A percentile compares a stretch with the other conserved stretches of the same genome.
Conservation (phyloP, 2,113 vertebrate species). For the Naja naja region DNA sequence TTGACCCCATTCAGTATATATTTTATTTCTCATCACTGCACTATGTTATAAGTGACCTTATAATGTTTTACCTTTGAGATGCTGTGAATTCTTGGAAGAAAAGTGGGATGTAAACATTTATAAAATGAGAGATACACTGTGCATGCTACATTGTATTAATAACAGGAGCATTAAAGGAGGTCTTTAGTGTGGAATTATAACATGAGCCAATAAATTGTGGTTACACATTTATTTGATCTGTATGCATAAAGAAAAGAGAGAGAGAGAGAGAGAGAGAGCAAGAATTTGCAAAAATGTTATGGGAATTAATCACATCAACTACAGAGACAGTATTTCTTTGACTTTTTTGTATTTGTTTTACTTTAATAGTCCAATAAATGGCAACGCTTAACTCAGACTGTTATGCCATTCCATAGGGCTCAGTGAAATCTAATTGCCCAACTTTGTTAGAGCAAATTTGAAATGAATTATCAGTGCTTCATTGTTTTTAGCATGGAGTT, state of each 20-base stretch:
- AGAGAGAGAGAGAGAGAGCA: constrained; percentile 5
- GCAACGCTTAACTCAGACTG: constrained; percentile 39
- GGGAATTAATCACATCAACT: constrained; percentile 45
- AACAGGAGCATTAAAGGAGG: background rate
- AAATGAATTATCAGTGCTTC: constrained; percentile 63
- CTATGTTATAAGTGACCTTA: background rate
- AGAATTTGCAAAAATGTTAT: constrained; percentile 35
- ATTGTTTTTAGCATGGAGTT: constrained; percentile 54
- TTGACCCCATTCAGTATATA: background rate
- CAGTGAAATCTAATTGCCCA: constrained; percentile 63
- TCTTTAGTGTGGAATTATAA: constrained; percentile 1
- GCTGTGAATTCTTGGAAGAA: background rate
- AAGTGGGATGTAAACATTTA: background rate
- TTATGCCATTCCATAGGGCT: constrained; percentile 49
- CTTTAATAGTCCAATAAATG: constrained; percentile 57
- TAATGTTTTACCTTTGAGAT: background rate
- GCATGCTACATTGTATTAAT: background rate
- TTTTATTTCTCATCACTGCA: background rate
- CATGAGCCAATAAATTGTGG: constrained; percentile 13
- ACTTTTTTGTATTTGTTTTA: constrained; percentile 56
- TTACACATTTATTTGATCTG: constrained; percentile 1
- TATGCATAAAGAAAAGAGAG: background rate
- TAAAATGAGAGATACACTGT: background rate
- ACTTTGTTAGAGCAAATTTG: constrained; percentile 56
- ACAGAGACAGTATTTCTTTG: constrained; percentile 55